phyloP scores from a whole-genome alignment of 2,113 vertebrate genomes.

The Emydura subglobosa region DNA sequence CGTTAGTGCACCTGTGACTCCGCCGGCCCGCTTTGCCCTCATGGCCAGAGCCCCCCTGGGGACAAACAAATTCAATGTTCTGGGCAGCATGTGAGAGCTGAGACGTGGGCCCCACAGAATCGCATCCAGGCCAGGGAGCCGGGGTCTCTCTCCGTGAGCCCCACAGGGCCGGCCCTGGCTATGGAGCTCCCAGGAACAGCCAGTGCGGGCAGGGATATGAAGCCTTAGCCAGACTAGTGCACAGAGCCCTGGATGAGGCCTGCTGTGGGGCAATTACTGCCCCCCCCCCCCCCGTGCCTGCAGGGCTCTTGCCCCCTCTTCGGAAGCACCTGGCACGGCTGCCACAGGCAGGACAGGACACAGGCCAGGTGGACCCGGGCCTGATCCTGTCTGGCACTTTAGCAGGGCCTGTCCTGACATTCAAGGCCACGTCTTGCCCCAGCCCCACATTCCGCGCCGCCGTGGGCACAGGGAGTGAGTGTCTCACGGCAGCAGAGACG shows the following conservation, averaged over 20 bases:
- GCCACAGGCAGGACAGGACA: background rate
- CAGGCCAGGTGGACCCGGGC: background rate
- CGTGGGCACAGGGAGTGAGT: background rate
- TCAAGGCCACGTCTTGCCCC: background rate
- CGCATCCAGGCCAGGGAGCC: fast-evolving
- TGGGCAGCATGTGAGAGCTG: background rate
- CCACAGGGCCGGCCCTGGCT: no score
- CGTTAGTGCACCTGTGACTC: fast-evolving
- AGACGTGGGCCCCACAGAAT: background rate
- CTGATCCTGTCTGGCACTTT: background rate
- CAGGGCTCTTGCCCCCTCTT: background rate
- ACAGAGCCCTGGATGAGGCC: background rate
- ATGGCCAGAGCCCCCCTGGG: background rate
- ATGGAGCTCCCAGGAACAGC: background rate
- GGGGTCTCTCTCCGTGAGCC: background rate
- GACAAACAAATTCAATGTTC: background rate
- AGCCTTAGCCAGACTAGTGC: no score
- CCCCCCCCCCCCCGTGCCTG: no score
- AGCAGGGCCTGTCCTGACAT: background rate
- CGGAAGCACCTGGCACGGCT: background rate
- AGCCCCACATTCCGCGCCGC: background rate
- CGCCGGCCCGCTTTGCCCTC: background rate
- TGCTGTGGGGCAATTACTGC: background rate
- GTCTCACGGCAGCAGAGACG: background rate
- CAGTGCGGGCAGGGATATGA: background rate